phyloP scores from a whole-genome alignment of 2,113 vertebrate species.

The Melospiza melodia region DNA sequence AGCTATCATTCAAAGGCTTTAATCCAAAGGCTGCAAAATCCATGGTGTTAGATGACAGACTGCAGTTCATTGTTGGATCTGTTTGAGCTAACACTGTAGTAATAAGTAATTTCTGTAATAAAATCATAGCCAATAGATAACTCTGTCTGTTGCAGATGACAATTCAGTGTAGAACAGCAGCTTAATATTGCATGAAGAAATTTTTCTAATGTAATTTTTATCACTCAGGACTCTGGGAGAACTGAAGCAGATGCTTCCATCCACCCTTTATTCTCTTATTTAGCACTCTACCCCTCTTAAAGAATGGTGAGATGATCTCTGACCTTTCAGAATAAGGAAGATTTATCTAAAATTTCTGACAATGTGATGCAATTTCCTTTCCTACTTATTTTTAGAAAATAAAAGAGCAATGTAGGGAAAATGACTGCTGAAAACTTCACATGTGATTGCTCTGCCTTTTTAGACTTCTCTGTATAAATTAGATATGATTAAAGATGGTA shows the following conservation, averaged over 20 bases:
- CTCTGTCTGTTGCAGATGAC: not conserved
- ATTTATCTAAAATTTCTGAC: not conserved
- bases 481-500: not conserved
- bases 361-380: not conserved
- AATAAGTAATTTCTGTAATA: not conserved
- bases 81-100: not conserved
- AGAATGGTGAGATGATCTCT: not conserved
- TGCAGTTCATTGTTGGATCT: not conserved
- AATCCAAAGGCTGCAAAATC: not conserved
- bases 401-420: not conserved
- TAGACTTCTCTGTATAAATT: not conserved
- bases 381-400: not conserved
- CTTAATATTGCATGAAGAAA: conserved; percentile 23
- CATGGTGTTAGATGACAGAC: not conserved
- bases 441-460: not conserved
- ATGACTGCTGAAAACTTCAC: not conserved
- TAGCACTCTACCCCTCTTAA: not conserved
- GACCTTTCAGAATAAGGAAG: not conserved
- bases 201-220: conserved; percentile 19
- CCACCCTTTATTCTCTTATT: not conserved
- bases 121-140: not conserved
- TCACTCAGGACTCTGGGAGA: not conserved
- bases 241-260: not conserved
- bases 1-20: not conserved
- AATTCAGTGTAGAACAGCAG: not conserved